Conservation (phyloP, 2,888 invertebrate genomes). For the Glaucopsyche alexis region DNA sequence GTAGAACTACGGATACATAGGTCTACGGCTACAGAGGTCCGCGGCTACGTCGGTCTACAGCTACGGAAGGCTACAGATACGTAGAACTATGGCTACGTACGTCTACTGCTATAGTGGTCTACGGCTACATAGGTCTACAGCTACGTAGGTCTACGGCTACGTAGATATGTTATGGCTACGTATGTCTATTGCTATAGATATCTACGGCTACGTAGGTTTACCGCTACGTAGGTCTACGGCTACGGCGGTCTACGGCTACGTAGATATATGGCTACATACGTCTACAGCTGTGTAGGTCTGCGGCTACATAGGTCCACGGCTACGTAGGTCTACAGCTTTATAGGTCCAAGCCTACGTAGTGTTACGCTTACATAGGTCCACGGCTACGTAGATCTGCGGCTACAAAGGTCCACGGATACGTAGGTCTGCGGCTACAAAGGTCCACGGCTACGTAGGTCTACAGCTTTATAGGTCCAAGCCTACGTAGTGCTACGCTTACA, state of each 20-base stretch:
- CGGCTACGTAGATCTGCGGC: too few species aligned
- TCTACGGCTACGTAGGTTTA: background rate
- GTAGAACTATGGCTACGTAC: background rate
- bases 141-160: background rate
- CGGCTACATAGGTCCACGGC: background rate
- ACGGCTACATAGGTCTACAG: background rate
- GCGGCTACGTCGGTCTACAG: background rate
- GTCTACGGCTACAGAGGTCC: background rate
- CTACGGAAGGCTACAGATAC: background rate
- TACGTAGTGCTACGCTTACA: background rate
- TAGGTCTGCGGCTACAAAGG: background rate
- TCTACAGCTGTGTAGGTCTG: background rate
- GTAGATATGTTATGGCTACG: background rate
- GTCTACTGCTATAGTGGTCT: background rate
- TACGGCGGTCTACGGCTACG: background rate
- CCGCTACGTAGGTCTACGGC: background rate
- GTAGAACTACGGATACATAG: background rate
- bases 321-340: too few species aligned
- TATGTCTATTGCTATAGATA: background rate
- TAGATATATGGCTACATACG: too few species aligned
- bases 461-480: too few species aligned
- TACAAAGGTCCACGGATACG: background rate
- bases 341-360: background rate
- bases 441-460: background rate
- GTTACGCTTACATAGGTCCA: background rate